Conservation (phyloP, 2,113 vertebrate species). For the Geothlypis trichas region DNA sequence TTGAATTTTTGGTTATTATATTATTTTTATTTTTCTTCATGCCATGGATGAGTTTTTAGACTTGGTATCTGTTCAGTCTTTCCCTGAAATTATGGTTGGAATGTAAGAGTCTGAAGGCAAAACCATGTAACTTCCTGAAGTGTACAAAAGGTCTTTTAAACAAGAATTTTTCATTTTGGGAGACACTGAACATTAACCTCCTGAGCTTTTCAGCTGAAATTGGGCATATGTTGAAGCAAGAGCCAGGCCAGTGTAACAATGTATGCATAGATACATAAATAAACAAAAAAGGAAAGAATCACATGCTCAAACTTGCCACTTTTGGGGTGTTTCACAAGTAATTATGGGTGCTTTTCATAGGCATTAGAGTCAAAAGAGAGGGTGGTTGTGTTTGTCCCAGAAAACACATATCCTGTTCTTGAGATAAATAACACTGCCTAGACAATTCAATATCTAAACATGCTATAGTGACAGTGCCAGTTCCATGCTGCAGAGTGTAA, state of each 20-base stretch:
- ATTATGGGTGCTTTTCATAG: not conserved
- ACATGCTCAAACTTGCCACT: not conserved
- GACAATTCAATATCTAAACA: not conserved
- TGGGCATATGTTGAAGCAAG: not conserved
- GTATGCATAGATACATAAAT: not conserved
- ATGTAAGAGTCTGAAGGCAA: not conserved
- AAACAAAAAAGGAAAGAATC: not conserved
- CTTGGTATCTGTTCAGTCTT: not conserved
- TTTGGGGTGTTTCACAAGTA: not conserved
- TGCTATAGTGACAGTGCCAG: not conserved
- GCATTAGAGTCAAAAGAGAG: not conserved
- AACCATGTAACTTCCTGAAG: not conserved
- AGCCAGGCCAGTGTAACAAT: not conserved
- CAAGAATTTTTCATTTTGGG: not conserved
- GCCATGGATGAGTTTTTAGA: not conserved
- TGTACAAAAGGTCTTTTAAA: constrained; percentile 1
- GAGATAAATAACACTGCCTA: not conserved
- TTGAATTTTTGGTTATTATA: not conserved
- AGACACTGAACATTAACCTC: not conserved
- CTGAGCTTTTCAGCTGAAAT: not conserved
- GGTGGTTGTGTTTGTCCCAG: not conserved
- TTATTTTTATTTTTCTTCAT: not conserved
- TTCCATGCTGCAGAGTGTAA: not conserved
- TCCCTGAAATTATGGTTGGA: not conserved
- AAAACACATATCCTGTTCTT: not conserved